A percentile compares a stretch with the other conserved stretches of the same genome.
Conservation (phyloP, 2,888 invertebrate species). For the Campoplex capitator region DNA sequence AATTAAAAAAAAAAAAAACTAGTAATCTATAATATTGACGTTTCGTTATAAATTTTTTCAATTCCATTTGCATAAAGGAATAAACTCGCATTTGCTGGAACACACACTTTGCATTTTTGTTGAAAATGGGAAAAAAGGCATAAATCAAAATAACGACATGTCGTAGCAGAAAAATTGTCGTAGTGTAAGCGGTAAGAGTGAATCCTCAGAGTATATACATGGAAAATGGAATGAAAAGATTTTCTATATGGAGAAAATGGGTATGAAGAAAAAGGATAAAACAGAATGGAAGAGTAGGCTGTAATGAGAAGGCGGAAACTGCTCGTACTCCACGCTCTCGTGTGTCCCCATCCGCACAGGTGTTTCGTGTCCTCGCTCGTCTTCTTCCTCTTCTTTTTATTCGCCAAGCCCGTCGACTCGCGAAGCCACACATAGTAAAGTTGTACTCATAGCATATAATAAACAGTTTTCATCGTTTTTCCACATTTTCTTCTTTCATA, state of each 20-base stretch:
- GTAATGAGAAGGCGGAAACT: constrained; percentile 68
- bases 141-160: neutral
- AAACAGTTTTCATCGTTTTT: constrained; percentile 45
- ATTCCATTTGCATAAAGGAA: neutral
- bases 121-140: neutral
- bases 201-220: constrained; percentile 7
- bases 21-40: neutral
- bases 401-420: constrained; percentile 26
- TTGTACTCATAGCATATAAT: constrained; percentile 48
- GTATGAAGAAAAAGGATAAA: constrained; percentile 59
- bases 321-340: constrained; percentile 63
- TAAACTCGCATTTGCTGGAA: neutral
- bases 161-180: neutral
- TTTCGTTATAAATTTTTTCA: neutral
- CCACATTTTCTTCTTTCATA: neutral
- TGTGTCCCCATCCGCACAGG: constrained; percentile 61
- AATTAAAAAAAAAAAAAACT: neutral
- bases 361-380: constrained; percentile 57
- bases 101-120: neutral
- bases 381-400: constrained; percentile 49
- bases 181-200: constrained; percentile 14
- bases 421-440: constrained; percentile 14
- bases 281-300: constrained; percentile 5
- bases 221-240: constrained; percentile 27
- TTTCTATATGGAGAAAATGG: constrained; percentile 46